These are phyloP conservation scores for Argopecten irradians DNA, from an alignment of 1,140 invertebrate species.

Conservation along the genomic window DNA sequence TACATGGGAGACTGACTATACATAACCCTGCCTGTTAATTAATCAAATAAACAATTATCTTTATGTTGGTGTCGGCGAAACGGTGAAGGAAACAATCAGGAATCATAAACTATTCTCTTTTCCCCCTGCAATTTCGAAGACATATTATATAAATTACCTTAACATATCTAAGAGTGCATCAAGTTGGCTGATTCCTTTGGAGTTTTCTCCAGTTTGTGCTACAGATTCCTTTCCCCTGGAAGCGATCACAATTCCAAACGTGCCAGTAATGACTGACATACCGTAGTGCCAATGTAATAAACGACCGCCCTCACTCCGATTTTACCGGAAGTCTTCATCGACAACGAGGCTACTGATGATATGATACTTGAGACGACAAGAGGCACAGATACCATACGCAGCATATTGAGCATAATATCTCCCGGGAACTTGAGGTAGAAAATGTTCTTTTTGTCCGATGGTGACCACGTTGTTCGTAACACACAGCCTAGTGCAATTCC, in stretches of 20 bases:
- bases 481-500: not conserved
- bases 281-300: not conserved
- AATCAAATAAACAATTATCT: no score
- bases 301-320: not conserved
- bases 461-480: not conserved
- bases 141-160: not conserved
- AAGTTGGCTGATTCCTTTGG: not conserved
- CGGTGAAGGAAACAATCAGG: no score
- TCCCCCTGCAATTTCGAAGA: no score
- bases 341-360: not conserved
- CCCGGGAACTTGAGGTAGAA: not conserved
- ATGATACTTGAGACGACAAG: constrained; percentile 16
- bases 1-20: no score
- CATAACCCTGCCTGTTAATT: no score
- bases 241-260: not conserved
- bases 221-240: not conserved
- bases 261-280: not conserved
- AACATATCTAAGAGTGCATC: not conserved
- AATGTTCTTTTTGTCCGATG: not conserved
- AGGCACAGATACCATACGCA: not conserved
- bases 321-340: not conserved
- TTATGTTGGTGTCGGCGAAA: no score
- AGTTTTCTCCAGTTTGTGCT: not conserved
- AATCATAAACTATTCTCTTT: no score
- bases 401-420: not conserved